These are phyloP conservation scores for Hemiprocne comata DNA, from an alignment of 2,113 vertebrate species.

Conservation along the genomic window DNA sequence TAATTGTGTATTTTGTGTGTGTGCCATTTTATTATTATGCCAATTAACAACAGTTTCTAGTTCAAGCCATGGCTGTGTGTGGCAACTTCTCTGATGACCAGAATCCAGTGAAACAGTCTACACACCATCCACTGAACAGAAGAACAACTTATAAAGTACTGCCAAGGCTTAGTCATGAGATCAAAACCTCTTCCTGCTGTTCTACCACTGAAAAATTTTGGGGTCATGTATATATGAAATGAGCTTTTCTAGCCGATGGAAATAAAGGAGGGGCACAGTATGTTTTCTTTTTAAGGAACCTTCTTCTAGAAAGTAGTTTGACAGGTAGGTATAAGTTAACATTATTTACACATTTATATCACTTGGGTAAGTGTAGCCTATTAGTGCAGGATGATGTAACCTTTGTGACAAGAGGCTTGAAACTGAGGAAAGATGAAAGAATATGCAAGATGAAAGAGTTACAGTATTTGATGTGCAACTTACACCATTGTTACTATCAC, in stretches of 20 bases:
- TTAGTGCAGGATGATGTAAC: slow-evolving; percentile 27
- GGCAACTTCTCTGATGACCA: not conserved
- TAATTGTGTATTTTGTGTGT: not conserved
- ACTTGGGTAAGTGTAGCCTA: not conserved
- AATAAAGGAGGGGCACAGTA: not conserved
- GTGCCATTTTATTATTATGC: not conserved
- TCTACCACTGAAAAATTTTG: rapidly evolving
- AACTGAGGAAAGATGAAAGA: slow-evolving; percentile 54
- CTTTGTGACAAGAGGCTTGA: slow-evolving; percentile 11
- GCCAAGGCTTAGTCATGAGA: not conserved
- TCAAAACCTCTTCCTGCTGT: not conserved
- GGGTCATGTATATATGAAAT: not conserved
- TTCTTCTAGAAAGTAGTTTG: not conserved
- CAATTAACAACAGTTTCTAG: not conserved
- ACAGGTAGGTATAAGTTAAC: not conserved
- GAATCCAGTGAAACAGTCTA: not conserved
- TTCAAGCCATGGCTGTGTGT: not conserved
- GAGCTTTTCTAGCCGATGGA: not conserved
- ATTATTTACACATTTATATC: slow-evolving; percentile 16
- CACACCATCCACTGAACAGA: not conserved
- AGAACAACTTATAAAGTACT: not conserved
- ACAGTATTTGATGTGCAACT: not conserved
- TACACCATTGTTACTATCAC: not conserved
- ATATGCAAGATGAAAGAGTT: slow-evolving; percentile 12
- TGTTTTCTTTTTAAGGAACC: not conserved